Evolutionary conservation across 2,113 vertebrate genomes (phyloP).

Genomic region (Caloenas nicobarica): DNA sequence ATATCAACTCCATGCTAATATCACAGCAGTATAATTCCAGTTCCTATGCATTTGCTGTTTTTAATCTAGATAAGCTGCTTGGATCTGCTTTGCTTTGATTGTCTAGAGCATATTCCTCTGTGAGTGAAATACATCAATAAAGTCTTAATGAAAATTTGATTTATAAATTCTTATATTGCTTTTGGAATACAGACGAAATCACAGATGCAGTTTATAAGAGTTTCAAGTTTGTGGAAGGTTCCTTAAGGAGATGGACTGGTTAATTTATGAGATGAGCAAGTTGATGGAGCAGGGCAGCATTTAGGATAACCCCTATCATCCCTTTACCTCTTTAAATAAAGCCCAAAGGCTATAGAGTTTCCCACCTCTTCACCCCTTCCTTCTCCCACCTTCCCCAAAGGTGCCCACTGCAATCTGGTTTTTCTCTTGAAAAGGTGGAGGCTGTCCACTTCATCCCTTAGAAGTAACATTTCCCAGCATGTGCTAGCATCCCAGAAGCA

Average conservation of each 20-base stretch:
- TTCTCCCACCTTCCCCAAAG: background rate
- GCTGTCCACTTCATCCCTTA: background rate
- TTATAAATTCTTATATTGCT: background rate
- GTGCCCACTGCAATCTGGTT: background rate
- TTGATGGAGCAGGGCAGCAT: background rate
- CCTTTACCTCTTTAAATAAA: background rate
- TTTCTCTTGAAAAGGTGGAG: background rate
- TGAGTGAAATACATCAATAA: background rate
- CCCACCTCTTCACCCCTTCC: background rate
- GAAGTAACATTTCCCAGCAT: background rate
- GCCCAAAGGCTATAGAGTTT: background rate
- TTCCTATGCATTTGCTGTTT: background rate
- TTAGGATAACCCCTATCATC: background rate
- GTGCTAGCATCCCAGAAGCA: background rate
- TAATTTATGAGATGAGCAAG: background rate
- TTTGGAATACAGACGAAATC: background rate
- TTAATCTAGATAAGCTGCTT: background rate
- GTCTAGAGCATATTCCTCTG: background rate
- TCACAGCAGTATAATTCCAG: background rate
- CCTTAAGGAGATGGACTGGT: background rate
- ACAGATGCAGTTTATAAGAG: background rate
- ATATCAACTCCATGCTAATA: background rate
- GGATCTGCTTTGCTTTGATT: background rate
- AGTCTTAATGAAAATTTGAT: background rate
- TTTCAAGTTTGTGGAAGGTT: background rate